Conservation (phyloP, 2,888 invertebrate species). For the Acrocera orbiculus region DNA sequence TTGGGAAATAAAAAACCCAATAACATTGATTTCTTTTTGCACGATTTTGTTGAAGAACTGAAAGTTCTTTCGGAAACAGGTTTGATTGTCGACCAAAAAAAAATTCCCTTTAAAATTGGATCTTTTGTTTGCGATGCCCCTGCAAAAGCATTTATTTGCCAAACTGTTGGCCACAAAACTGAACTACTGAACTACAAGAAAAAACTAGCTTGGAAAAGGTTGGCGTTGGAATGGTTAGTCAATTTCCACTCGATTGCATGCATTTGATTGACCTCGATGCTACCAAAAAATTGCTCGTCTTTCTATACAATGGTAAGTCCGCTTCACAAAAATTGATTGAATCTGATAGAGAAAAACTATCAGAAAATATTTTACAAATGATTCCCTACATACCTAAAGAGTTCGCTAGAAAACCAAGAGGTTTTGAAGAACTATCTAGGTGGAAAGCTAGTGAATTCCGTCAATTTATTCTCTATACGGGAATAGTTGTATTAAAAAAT, state of each 20-base stretch:
- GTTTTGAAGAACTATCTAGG: constrained; percentile 10
- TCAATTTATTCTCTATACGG: constrained; percentile 10
- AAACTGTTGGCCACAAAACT: neutral
- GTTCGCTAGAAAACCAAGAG: constrained; percentile 10
- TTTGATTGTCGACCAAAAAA: neutral
- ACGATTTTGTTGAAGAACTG: constrained; percentile 1
- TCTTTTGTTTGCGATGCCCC: constrained; percentile 1
- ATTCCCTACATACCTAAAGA: too few relatives aligned
- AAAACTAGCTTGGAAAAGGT: neutral
- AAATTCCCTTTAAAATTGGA: neutral
- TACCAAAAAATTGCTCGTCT: neutral
- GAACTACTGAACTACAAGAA: too few relatives aligned
- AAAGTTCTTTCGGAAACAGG: neutral
- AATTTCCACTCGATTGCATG: constrained; percentile 3
- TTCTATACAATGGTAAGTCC: too few relatives aligned
- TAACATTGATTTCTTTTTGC: neutral
- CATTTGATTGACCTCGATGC: constrained; percentile 3
- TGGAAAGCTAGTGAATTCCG: constrained; percentile 11
- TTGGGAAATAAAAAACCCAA: neutral
- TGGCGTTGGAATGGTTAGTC: constrained; percentile 1
- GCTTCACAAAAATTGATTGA: too few relatives aligned
- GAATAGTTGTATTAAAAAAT: constrained; percentile 6
- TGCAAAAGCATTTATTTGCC: neutral
- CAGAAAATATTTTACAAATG: too few relatives aligned
- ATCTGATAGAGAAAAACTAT: too few relatives aligned